Evolutionary conservation across 1,140 invertebrate species (phyloP).

Genomic region (Atopsyche davidsoni): DNA sequence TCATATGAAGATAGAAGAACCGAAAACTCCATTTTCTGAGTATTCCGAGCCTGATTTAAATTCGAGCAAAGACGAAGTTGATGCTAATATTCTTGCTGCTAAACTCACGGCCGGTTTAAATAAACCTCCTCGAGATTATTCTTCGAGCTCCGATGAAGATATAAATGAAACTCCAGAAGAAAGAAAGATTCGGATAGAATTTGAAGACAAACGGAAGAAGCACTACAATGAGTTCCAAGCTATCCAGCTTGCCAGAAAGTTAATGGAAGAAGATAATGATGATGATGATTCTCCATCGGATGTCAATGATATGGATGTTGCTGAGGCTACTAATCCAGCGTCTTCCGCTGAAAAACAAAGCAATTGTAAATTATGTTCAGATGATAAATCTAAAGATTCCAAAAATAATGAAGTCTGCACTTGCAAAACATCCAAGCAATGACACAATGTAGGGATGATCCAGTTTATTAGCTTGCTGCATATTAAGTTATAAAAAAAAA

Average conservation of each 20-base stretch:
- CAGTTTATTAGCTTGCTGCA: too few relatives aligned
- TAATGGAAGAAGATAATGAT: slow-evolving; percentile 84
- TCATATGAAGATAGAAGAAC: slow-evolving; percentile 99
- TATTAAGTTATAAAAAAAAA: too few relatives aligned
- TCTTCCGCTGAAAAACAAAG: too few relatives aligned
- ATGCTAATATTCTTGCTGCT: slow-evolving; percentile 71
- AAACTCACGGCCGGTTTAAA: slow-evolving; percentile 52
- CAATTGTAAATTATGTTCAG: too few relatives aligned
- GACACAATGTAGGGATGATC: too few relatives aligned
- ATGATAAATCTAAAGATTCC: too few relatives aligned
- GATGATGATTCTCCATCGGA: slow-evolving; percentile 74
- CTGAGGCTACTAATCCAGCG: too few relatives aligned
- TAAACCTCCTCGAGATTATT: slow-evolving; percentile 42
- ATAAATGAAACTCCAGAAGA: slow-evolving; percentile 58
- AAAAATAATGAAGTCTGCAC: too few relatives aligned
- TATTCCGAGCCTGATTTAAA: slow-evolving; percentile 63
- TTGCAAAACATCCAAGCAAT: too few relatives aligned
- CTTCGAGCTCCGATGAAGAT: slow-evolving; percentile 46
- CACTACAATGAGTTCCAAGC: slow-evolving; percentile 98
- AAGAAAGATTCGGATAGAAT: slow-evolving; percentile 63
- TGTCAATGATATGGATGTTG: too few relatives aligned
- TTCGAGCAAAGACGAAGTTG: slow-evolving; percentile 65
- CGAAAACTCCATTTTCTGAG: slow-evolving; percentile 85
- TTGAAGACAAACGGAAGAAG: slow-evolving; percentile 87
- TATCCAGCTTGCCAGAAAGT: slow-evolving; percentile 81